These are phyloP conservation scores for Craniophora ligustri DNA, from an alignment of 2,888 invertebrate species.

Conservation along the genomic window DNA sequence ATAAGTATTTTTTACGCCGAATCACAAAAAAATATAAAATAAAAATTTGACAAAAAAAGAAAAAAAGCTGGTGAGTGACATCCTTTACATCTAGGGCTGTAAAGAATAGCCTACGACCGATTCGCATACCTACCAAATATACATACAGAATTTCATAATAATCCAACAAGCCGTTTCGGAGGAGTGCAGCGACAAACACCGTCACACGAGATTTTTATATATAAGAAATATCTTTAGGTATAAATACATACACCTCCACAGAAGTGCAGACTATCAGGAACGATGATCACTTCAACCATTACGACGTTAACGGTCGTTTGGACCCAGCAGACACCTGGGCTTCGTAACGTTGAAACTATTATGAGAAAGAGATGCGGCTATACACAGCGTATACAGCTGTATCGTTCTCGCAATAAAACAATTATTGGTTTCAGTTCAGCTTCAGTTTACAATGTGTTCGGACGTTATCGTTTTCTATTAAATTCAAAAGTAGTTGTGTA, in stretches of 20 bases:
- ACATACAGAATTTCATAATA: too few relatives aligned
- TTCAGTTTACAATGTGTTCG: neutral
- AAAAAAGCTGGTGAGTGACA: too few relatives aligned
- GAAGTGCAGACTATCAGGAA: neutral
- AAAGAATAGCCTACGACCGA: too few relatives aligned
- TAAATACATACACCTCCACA: neutral
- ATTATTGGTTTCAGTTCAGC: slow-evolving; percentile 9
- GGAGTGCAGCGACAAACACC: too few relatives aligned
- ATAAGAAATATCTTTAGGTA: too few relatives aligned
- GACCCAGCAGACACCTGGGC: slow-evolving; percentile 34
- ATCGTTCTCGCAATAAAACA: slow-evolving; percentile 22
- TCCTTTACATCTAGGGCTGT: too few relatives aligned
- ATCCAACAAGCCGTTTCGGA: too few relatives aligned
- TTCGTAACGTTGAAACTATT: slow-evolving; percentile 10
- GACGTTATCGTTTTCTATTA: slow-evolving; percentile 2
- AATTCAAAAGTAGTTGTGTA: slow-evolving; percentile 6
- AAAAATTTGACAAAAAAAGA: too few relatives aligned
- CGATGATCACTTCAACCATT: slow-evolving; percentile 5
- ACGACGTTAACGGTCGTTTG: slow-evolving; percentile 20
- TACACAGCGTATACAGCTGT: neutral
- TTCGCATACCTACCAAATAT: too few relatives aligned
- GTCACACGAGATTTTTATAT: too few relatives aligned
- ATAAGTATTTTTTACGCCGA: too few relatives aligned
- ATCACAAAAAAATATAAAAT: too few relatives aligned
- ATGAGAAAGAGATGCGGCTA: slow-evolving; percentile 6